phyloP scores from a whole-genome alignment of 2,113 vertebrate genomes.

The Mohoua ochrocephala region DNA sequence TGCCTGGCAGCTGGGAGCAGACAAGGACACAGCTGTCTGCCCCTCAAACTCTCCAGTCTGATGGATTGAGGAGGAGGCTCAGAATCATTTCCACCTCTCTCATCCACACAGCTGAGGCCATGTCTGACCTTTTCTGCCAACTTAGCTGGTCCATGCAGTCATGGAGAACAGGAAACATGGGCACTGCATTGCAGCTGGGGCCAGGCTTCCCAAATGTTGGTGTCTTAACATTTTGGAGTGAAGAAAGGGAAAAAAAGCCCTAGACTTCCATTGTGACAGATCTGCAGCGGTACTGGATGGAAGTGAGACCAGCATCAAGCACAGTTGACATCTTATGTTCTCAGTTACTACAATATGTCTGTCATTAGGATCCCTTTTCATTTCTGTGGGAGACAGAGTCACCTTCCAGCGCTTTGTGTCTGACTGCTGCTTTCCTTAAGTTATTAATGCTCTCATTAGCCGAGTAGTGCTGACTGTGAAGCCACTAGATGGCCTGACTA shows the following conservation, averaged over 20 bases:
- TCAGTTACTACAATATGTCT: not conserved
- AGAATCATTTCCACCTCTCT: not conserved
- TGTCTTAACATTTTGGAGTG: not conserved
- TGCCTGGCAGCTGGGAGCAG: not conserved
- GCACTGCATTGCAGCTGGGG: not conserved
- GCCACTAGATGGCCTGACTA: slow-evolving; percentile 13
- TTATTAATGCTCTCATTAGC: slow-evolving; percentile 51
- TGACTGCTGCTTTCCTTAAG: slow-evolving; percentile 23
- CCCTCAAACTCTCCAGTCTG: not conserved
- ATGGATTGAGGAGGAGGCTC: not conserved
- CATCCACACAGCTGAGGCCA: not conserved
- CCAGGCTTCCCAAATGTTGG: not conserved
- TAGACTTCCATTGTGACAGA: not conserved
- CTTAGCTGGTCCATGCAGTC: not conserved
- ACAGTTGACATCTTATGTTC: not conserved
- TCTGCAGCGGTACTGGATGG: not conserved
- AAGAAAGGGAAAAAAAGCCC: not conserved
- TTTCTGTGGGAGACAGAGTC: not conserved
- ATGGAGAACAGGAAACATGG: not conserved
- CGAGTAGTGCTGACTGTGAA: not conserved
- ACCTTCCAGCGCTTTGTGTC: not conserved
- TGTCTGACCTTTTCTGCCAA: not conserved
- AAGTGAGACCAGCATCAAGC: not conserved
- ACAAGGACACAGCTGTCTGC: not conserved
- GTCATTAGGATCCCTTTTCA: not conserved